phyloP scores from a whole-genome alignment of 2,888 invertebrate species.

The Protophormia terraenovae region DNA sequence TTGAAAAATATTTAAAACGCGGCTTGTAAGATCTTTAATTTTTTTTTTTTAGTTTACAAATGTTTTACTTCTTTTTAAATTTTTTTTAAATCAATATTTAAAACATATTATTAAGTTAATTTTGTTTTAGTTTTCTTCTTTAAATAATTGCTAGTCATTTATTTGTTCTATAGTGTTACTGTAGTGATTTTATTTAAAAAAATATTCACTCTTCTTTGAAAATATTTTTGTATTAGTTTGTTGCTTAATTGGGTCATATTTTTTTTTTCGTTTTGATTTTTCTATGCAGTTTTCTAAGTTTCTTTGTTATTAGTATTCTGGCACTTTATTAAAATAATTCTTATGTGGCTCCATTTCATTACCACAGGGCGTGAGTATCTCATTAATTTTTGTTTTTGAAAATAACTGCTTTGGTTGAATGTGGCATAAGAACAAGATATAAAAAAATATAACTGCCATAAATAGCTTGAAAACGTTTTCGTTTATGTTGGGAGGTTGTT shows the following conservation, averaged over 20 bases:
- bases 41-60: not conserved
- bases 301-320: slow-evolving; percentile 15
- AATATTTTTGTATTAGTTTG: slow-evolving; percentile 17
- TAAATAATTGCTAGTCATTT: slow-evolving; percentile 51
- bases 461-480: slow-evolving; percentile 78
- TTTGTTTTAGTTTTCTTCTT: not conserved
- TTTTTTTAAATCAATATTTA: slow-evolving; percentile 6
- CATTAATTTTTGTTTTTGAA: slow-evolving; percentile 35
- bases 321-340: slow-evolving; percentile 57
- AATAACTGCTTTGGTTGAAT: not conserved
- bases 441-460: slow-evolving; percentile 65
- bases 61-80: not conserved
- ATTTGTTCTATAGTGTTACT: not conserved
- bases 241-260: slow-evolving; percentile 47
- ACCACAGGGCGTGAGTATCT: slow-evolving; percentile 41
- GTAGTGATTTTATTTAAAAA: not conserved
- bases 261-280: too few relatives aligned
- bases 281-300: slow-evolving; percentile 35
- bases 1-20: slow-evolving; percentile 47
- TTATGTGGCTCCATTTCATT: slow-evolving; percentile 41
- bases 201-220: slow-evolving; percentile 16
- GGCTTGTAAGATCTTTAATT: slow-evolving; percentile 61
- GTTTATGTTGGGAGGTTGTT: slow-evolving; percentile 75
- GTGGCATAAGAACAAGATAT: not conserved
- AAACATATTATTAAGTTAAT: slow-evolving; percentile 36